A percentile compares a stretch with the other conserved stretches of the same genome.
Conservation (phyloP, 2,113 vertebrate genomes). For the Cavia porcellus region DNA sequence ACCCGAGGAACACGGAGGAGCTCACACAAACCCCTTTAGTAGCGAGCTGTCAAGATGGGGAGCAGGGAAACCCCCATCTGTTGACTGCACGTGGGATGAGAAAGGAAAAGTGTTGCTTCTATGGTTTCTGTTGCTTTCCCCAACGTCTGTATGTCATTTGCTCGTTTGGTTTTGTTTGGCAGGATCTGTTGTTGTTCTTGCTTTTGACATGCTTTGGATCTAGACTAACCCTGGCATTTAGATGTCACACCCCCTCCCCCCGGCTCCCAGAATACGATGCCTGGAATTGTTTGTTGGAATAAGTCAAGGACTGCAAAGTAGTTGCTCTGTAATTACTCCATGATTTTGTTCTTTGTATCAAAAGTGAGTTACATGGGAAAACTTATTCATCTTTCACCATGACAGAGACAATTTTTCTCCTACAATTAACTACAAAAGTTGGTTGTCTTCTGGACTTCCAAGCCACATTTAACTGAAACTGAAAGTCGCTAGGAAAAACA, state of each 20-base stretch:
- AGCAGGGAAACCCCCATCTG: neutral
- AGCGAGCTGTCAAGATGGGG: neutral
- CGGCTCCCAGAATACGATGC: slow-evolving; percentile 41
- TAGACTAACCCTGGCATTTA: neutral
- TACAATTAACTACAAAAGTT: neutral
- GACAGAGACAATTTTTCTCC: neutral
- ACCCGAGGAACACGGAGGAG: neutral
- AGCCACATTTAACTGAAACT: slow-evolving; percentile 54
- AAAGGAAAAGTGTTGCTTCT: neutral
- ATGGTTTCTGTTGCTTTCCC: neutral
- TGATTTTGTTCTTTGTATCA: slow-evolving; percentile 67
- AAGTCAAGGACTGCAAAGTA: slow-evolving; percentile 43
- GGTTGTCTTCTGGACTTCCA: slow-evolving; percentile 31
- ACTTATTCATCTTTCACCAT: slow-evolving; percentile 66
- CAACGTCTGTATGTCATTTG: neutral
- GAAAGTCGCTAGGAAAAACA: slow-evolving; percentile 16
- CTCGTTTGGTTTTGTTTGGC: slow-evolving; percentile 4
- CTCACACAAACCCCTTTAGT: neutral
- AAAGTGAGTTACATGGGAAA: slow-evolving; percentile 57
- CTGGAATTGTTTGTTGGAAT: slow-evolving; percentile 58
- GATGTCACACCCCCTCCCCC: neutral
- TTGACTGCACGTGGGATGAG: neutral
- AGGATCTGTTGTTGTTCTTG: neutral
- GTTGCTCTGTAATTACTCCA: slow-evolving; percentile 60
- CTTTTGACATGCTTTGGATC: slow-evolving; percentile 15